Evolutionary conservation across 1,140 invertebrate species (phyloP).

Genomic region (Telenomus remus): DNA sequence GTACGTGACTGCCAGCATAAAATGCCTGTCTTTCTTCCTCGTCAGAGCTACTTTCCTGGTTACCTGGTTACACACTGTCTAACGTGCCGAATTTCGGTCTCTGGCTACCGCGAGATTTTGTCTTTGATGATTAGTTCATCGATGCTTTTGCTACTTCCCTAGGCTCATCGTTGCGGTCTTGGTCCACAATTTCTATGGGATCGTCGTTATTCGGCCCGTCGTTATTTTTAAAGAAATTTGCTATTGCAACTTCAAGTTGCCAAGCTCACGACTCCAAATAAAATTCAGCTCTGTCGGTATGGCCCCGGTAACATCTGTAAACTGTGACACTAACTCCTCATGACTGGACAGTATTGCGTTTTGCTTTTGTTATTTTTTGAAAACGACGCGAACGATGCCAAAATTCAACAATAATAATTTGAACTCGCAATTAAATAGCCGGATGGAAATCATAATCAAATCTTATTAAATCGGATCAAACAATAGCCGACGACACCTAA

Average conservation of each 20-base stretch:
- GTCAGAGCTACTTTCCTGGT: slow-evolving; percentile 72
- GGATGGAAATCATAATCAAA: too few species aligned
- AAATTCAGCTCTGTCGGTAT: slow-evolving; percentile 88
- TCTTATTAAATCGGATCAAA: too few species aligned
- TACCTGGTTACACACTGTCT: slow-evolving; percentile 63
- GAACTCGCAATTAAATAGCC: too few species aligned
- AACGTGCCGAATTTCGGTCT: slow-evolving; percentile 65
- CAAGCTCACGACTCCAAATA: slow-evolving; percentile 92
- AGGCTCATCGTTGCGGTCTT: slow-evolving; percentile 37
- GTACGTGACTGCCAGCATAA: slow-evolving; percentile 95
- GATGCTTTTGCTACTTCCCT: slow-evolving; percentile 37
- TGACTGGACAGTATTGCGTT: slow-evolving; percentile 74
- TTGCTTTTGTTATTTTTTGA: too few species aligned
- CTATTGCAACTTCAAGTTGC: slow-evolving; percentile 88
- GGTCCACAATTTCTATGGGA: slow-evolving; percentile 57
- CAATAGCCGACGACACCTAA: too few species aligned
- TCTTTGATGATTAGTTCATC: too few species aligned
- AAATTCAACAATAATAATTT: too few species aligned
- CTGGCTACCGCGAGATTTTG: slow-evolving; percentile 56
- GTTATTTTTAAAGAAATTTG: slow-evolving; percentile 84
- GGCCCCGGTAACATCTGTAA: slow-evolving; percentile 88
- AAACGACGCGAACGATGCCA: too few species aligned
- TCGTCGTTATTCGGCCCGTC: slow-evolving; percentile 74
- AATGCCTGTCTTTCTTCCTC: slow-evolving; percentile 89
- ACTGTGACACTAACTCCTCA: slow-evolving; percentile 85